Evolutionary conservation across 2,888 invertebrate species (phyloP).

Genomic region (Mantis religiosa): DNA sequence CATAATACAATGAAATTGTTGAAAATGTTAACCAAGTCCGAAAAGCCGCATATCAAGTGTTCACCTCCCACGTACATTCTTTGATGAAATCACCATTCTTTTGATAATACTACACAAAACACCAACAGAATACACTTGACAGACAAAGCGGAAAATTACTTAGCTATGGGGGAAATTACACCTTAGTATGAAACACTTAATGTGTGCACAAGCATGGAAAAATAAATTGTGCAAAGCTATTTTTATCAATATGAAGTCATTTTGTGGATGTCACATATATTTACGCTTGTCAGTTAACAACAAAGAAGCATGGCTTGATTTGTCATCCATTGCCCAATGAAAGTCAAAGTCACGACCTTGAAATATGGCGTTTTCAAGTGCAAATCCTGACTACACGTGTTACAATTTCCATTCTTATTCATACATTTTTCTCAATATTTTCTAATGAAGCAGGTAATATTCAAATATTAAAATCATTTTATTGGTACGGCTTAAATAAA

Average conservation of each 20-base stretch:
- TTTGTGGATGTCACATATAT: not conserved
- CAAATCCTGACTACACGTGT: no score
- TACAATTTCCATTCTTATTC: no score
- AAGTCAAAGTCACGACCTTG: not conserved
- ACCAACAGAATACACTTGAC: not conserved
- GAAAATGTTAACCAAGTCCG: no score
- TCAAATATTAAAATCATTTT: no score
- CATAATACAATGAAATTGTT: no score
- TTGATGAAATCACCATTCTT: no score
- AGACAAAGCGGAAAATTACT: not conserved
- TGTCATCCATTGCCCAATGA: not conserved
- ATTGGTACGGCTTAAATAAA: no score
- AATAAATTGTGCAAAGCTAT: not conserved
- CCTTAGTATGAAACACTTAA: not conserved
- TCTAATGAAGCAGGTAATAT: no score
- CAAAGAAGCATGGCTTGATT: not conserved
- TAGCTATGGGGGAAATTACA: not conserved
- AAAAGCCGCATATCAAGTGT: no score
- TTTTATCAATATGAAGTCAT: not conserved
- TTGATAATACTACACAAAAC: not conserved
- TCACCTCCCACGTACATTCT: no score
- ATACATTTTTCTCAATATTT: no score
- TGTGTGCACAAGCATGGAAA: not conserved
- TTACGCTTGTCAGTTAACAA: not conserved
- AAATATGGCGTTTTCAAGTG: no score